Conservation (phyloP, 2,797 vertebrate species). For the Clarias fuscus region DNA sequence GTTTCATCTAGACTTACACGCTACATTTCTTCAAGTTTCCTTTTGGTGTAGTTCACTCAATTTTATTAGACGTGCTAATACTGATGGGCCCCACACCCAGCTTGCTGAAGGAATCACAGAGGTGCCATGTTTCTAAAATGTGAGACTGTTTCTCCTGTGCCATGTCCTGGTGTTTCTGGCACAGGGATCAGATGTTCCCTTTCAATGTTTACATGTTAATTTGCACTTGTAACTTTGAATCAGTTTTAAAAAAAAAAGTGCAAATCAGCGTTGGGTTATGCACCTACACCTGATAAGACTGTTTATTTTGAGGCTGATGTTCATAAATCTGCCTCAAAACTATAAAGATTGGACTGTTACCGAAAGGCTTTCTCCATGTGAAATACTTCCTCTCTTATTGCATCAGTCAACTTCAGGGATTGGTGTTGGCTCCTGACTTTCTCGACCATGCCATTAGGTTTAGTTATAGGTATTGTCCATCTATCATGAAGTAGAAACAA, state of each 20-base stretch:
- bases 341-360: conserved; percentile 41
- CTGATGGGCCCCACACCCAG: conserved; percentile 30
- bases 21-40: background rate
- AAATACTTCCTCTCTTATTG: conserved; percentile 24
- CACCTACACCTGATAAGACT: conserved; percentile 61
- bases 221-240: conserved; percentile 65
- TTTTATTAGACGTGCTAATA: conserved; percentile 44
- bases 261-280: conserved; percentile 65
- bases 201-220: conserved; percentile 63
- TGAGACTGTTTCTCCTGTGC: conserved; percentile 57
- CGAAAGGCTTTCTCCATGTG: conserved; percentile 45
- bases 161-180: conserved; percentile 68
- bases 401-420: conserved; percentile 30
- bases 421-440: conserved; percentile 10
- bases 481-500: conserved; percentile 28
- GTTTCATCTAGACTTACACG: background rate
- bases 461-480: conserved; percentile 17
- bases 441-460: conserved; percentile 26
- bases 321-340: conserved; percentile 44
- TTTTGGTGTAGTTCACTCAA: conserved; percentile 13
- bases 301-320: conserved; percentile 48
- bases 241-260: conserved; percentile 54
- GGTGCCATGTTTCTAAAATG: conserved; percentile 66
- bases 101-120: conserved; percentile 51
- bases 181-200: conserved; percentile 60